Conservation (phyloP, 2,113 vertebrate genomes). For the Pomatorhinus ruficollis region DNA sequence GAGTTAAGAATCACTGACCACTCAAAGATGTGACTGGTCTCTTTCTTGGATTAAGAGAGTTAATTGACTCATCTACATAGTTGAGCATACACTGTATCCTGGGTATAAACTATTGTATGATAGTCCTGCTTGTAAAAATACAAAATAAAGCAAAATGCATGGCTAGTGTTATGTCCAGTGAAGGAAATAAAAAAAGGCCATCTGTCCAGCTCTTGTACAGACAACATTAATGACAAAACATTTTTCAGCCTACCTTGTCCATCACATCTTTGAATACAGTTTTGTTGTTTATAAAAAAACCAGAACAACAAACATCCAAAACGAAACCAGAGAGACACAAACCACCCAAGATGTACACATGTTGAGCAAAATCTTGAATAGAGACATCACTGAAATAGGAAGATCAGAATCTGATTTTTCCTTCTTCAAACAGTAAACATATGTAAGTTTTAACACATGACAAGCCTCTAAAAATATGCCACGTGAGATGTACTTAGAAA, state of each 20-base stretch:
- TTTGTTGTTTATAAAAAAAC: background rate
- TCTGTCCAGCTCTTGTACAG: background rate
- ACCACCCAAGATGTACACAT: rapidly evolving
- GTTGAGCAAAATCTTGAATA: background rate
- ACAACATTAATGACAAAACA: background rate
- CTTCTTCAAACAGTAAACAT: background rate
- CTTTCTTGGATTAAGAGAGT: background rate
- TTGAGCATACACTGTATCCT: background rate
- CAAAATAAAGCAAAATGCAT: background rate
- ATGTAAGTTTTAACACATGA: rapidly evolving
- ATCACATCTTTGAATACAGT: background rate
- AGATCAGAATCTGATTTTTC: background rate
- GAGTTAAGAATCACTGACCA: background rate
- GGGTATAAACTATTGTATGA: background rate
- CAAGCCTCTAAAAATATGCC: background rate
- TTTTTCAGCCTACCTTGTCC: background rate
- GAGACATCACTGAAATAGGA: background rate
- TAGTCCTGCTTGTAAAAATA: background rate
- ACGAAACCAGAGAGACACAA: background rate
- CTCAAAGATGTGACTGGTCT: background rate
- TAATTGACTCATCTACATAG: background rate
- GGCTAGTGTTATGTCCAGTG: background rate
- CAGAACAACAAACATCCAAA: background rate
- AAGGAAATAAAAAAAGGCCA: background rate
- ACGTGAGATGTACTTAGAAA: background rate